Percentiles rank a stretch among this genome's conserved stretches.
phyloP scores from a whole-genome alignment of 1,140 invertebrate genomes.

The Mycetomoellerius zeteki region DNA sequence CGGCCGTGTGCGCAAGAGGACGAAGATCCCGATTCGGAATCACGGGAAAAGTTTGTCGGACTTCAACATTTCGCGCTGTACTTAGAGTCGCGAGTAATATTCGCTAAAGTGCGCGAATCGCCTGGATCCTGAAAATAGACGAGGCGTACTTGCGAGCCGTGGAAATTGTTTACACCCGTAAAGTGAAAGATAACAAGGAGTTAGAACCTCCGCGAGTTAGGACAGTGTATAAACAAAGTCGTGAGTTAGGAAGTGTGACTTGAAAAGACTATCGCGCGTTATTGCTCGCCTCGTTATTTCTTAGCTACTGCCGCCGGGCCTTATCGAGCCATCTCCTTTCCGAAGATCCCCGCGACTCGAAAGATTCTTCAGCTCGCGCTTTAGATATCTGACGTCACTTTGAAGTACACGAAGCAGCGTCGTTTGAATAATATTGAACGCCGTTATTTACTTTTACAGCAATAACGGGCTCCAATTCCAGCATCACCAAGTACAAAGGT shows the following conservation, averaged over 20 bases:
- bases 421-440: slow-evolving; percentile 63
- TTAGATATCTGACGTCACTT: slow-evolving; percentile 29
- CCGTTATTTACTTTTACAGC: slow-evolving; percentile 77
- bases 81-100: background rate
- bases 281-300: slow-evolving; percentile 51
- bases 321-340: background rate
- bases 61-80: slow-evolving; percentile 25
- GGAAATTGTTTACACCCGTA: slow-evolving; percentile 60
- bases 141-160: background rate
- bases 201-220: slow-evolving; percentile 55
- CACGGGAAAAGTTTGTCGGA: slow-evolving; percentile 27
- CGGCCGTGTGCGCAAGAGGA: background rate
- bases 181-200: slow-evolving; percentile 67
- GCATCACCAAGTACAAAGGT: slow-evolving; percentile 83
- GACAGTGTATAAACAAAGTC: slow-evolving; percentile 43
- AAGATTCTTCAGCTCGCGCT: slow-evolving; percentile 29
- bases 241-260: slow-evolving; percentile 46
- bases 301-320: background rate
- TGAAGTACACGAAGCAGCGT: background rate
- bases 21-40: slow-evolving; percentile 41
- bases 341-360: background rate
- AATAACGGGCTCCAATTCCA: slow-evolving; percentile 78
- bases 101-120: slow-evolving; percentile 8
- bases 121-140: slow-evolving; percentile 26
- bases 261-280: slow-evolving; percentile 45